A percentile compares a stretch with the other conserved stretches of the same genome.
Evolutionary conservation across 2,888 invertebrate species (phyloP).

Genomic region (Phasia obesa): DNA sequence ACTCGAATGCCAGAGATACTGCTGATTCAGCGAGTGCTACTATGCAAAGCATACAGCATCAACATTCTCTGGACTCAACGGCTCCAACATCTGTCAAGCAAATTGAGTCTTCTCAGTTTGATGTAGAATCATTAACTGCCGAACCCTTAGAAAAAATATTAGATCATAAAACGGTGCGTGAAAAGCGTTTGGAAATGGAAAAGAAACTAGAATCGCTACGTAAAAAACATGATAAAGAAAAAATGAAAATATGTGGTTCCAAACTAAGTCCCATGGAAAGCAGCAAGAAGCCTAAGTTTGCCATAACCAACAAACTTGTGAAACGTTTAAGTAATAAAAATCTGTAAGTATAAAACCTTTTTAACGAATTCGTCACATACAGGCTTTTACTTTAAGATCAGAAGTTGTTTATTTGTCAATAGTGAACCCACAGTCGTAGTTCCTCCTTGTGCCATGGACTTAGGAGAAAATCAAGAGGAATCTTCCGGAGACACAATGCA

Average conservation of each 20-base stretch:
- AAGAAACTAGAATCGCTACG: conserved; percentile 92
- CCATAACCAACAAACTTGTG: conserved; percentile 88
- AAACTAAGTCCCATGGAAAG: conserved; percentile 85
- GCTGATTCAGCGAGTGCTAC: conserved; percentile 75
- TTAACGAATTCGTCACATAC: conserved; percentile 28
- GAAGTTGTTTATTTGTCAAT: conserved; percentile 78
- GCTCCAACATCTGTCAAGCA: conserved; percentile 79
- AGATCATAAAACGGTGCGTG: conserved; percentile 91
- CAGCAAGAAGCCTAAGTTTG: conserved; percentile 88
- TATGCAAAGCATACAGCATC: conserved; percentile 79
- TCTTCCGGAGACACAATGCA: conserved; percentile 80
- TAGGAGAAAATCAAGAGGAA: conserved; percentile 81
- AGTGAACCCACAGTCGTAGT: conserved; percentile 82
- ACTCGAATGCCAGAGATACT: conserved; percentile 73
- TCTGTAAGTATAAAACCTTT: conserved; percentile 85
- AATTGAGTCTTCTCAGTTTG: conserved; percentile 79
- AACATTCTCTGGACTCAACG: conserved; percentile 81
- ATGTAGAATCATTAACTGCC: conserved; percentile 84
- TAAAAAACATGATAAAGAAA: conserved; percentile 92
- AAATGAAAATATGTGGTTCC: conserved; percentile 85
- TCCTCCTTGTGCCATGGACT: conserved; percentile 83
- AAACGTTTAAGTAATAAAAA: conserved; percentile 90
- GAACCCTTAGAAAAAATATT: conserved; percentile 91
- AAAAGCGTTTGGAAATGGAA: conserved; percentile 91
- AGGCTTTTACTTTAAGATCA: conserved; percentile 77